A percentile compares a stretch with the other conserved stretches of the same genome.
These are phyloP conservation scores for Fulmarus glacialis DNA, from an alignment of 2,113 vertebrate species.

Conservation along the genomic window DNA sequence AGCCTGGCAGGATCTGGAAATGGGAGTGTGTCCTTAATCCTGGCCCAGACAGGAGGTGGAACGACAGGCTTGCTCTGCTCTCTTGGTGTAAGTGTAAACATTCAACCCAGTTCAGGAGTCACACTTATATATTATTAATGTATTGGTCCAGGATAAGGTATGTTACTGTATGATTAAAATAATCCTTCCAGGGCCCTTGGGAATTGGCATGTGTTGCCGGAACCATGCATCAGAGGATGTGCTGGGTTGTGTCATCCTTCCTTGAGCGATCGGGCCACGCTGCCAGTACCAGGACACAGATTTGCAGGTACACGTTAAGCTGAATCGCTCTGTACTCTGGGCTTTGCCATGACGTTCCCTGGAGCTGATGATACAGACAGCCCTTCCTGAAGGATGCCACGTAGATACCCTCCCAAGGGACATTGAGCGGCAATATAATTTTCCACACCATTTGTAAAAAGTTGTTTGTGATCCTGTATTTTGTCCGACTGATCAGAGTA, in stretches of 20 bases:
- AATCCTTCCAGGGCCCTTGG: not conserved
- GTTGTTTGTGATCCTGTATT: not conserved
- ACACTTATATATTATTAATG: fast-evolving
- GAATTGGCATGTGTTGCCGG: fast-evolving
- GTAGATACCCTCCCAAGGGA: not conserved
- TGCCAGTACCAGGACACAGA: not conserved
- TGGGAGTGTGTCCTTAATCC: not conserved
- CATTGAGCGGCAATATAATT: fast-evolving
- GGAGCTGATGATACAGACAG: not conserved
- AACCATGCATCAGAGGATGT: not conserved
- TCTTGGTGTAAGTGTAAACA: not conserved
- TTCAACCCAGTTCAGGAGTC: not conserved
- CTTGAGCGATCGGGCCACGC: fast-evolving
- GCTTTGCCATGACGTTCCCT: not conserved
- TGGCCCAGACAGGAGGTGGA: fast-evolving
- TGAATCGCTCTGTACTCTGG: not conserved
- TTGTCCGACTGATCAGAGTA: not conserved
- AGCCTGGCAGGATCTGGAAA: not conserved
- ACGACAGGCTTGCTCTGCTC: not conserved
- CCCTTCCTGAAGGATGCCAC: not conserved
- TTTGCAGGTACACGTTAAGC: not conserved
- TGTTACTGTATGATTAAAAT: not conserved
- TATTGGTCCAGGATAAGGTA: not conserved
- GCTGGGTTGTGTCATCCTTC: not conserved
- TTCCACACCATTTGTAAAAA: not conserved